Evolutionary conservation across 2,113 vertebrate species (phyloP).

Genomic region (Hippocampus mohnikei): DNA sequence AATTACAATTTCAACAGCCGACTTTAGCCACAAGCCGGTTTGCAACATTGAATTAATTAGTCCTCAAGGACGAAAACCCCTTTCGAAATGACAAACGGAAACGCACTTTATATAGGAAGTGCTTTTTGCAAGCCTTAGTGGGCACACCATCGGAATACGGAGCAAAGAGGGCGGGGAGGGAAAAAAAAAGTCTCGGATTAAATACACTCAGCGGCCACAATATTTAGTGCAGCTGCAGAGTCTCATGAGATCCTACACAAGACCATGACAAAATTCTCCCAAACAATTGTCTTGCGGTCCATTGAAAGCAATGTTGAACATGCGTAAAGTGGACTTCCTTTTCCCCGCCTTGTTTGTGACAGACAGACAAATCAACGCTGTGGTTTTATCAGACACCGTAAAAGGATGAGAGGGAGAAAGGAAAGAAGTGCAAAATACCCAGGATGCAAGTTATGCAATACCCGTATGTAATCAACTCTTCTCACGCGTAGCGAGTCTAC

Average conservation of each 20-base stretch:
- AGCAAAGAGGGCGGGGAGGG: not conserved
- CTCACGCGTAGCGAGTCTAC: no score
- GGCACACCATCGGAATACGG: not conserved
- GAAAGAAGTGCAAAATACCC: no score
- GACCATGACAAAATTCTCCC: not conserved
- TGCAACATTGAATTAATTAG: not conserved
- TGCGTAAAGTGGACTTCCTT: no score
- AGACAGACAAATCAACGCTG: no score
- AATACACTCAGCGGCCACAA: not conserved
- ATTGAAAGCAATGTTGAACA: not conserved
- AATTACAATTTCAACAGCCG: slow-evolving; percentile 9
- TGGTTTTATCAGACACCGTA: no score
- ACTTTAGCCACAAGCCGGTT: slow-evolving; percentile 1
- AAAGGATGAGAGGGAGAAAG: no score
- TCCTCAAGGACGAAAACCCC: not conserved
- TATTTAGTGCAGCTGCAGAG: not conserved
- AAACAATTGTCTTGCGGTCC: not conserved
- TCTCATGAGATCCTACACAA: not conserved
- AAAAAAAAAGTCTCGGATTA: not conserved
- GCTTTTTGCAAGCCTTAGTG: not conserved
- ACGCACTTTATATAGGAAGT: not conserved
- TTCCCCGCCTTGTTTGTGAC: no score
- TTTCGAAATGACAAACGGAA: slow-evolving; percentile 6
- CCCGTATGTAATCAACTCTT: no score
- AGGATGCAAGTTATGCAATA: no score